Conservation (phyloP, 2,888 invertebrate species). For the Meghimatium bilineatum region DNA sequence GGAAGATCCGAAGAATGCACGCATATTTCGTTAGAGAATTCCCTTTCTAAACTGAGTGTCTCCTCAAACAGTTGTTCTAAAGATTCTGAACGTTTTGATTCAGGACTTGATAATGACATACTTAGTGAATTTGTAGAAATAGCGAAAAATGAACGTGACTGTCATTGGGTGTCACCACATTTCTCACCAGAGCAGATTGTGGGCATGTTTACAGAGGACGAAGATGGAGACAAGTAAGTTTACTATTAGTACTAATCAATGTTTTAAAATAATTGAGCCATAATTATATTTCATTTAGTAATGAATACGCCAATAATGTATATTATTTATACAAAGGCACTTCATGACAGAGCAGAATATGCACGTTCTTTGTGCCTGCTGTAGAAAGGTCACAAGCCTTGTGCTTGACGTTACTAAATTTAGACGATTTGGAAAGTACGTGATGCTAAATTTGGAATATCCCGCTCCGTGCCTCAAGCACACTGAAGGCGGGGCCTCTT, state of each 20-base stretch:
- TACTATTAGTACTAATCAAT: background rate
- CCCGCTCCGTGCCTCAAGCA: conserved; percentile 45
- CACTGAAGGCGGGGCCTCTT: conserved; percentile 20
- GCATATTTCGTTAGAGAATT: conserved; percentile 13
- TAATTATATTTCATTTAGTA: background rate
- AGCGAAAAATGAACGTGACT: background rate
- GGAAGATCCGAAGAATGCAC: background rate
- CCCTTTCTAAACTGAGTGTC: conserved; percentile 25
- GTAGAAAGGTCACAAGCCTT: conserved; percentile 36
- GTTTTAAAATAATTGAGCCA: background rate
- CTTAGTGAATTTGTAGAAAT: background rate
- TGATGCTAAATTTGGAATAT: conserved; percentile 47
- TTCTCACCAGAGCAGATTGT: conserved; percentile 45
- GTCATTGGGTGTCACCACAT: conserved; percentile 29
- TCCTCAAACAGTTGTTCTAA: background rate
- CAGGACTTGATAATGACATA: conserved; percentile 28
- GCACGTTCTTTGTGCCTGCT: conserved; percentile 31
- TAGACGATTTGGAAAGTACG: conserved; percentile 52
- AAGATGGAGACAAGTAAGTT: conserved; percentile 71
- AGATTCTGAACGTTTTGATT: conserved; percentile 29
- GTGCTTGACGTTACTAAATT: conserved; percentile 28
- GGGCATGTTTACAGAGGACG: conserved; percentile 61
- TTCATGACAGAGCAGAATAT: background rate
- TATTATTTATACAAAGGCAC: too few species aligned
- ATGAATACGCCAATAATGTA: too few species aligned